Evolutionary conservation across 2,888 invertebrate species (phyloP), one percentile per base, ranked within the genome.

Genomic region (Mimas tiliae): DNA sequence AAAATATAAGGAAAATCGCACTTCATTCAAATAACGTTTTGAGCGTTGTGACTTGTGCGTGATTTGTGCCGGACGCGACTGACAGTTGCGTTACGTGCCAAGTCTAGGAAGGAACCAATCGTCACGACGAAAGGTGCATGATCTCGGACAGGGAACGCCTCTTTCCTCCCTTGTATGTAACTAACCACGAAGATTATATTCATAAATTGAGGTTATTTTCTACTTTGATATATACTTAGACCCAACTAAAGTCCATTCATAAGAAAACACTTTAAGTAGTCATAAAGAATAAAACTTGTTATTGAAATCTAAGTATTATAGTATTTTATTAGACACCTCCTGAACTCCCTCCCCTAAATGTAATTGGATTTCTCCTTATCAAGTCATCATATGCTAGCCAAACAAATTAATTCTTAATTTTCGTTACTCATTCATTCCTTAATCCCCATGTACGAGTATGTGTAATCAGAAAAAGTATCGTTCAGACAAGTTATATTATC

Each of bases 81-180:
- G 58, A 38, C 58, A 21, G 42, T 16, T 19, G 42, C 52, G 8
- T 42, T 58, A 58, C 58, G 58, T 58, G 58, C 58, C 58, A 58
- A 58, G 16, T 58, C 58, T 58, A 58, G 58, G 58, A 58, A 58
- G 58, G 58, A 58, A 58, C 58, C 38, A 58, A 58, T 58, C 12
- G 58, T 58, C 58, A 58, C 58, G 58, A 58, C 58, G 12, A 58
- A 58, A 58, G 58, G 58, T 58, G 42, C 58, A 42, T 58, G 58
- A 38, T 58, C 58, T 58, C 42, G 38, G 9, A 9, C 58, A 1
- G 19, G 38, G 19, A 38, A 58, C 58, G 58, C 58, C 42, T 58
- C 19, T 58, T 19, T 19, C 58, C 38, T 19, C 58, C 58, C 58
- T 58, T 42, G 19, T 58, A 58, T 12, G 58, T 11, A 42, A 58